These are phyloP conservation scores for Aporophyla nigra DNA, from an alignment of 2,888 invertebrate genomes.

Conservation along the genomic window DNA sequence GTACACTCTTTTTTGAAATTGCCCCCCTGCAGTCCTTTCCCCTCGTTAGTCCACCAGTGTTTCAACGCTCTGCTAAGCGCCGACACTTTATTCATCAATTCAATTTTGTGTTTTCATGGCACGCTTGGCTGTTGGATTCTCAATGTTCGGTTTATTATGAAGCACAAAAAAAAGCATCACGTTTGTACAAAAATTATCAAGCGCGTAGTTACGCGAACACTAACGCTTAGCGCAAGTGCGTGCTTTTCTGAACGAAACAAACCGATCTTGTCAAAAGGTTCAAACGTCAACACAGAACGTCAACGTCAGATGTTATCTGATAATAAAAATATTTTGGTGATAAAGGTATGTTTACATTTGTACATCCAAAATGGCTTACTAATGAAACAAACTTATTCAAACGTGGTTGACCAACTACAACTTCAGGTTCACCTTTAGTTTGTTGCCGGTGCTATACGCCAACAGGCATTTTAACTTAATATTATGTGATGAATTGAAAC, in stretches of 20 bases:
- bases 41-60: too few species aligned
- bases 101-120: not conserved
- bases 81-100: not conserved
- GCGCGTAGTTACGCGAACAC: not conserved
- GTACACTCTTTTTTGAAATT: too few species aligned
- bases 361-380: not conserved
- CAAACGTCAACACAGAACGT: not conserved
- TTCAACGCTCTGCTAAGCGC: too few species aligned
- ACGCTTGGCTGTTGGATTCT: not conserved
- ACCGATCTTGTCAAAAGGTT: not conserved
- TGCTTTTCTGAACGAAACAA: conserved; percentile 15
- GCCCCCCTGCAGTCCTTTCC: not conserved
- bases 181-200: not conserved
- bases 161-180: not conserved
- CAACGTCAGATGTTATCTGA: not conserved
- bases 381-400: not conserved
- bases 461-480: not conserved
- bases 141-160: too few species aligned
- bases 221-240: not conserved
- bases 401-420: not conserved
- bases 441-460: not conserved
- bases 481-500: not conserved
- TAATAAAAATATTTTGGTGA: not conserved
- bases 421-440: not conserved
- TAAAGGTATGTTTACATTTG: conserved; percentile 20